Percentiles rank a stretch among this genome's conserved stretches.
These are phyloP conservation scores for Rhamnusium bicolor DNA, from an alignment of 2,888 invertebrate genomes.

Conservation along the genomic window DNA sequence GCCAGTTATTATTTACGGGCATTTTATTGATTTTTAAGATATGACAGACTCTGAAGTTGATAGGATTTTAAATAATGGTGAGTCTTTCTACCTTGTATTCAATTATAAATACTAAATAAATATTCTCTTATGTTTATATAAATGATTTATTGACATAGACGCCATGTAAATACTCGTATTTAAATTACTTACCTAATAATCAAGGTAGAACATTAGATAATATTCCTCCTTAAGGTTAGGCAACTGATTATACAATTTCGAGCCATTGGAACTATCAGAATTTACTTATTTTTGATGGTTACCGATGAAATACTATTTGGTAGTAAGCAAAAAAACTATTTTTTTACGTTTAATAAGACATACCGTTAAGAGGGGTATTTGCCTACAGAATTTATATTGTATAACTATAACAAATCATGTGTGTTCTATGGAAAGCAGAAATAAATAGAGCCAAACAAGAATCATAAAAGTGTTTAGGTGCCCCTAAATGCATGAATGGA, in stretches of 20 bases:
- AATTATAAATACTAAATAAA: neutral
- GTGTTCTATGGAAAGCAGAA: too few species aligned
- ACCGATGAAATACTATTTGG: too few species aligned
- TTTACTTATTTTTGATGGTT: too few species aligned
- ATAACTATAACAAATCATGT: too few species aligned
- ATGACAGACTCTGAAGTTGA: neutral
- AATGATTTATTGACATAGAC: neutral
- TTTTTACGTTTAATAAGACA: too few species aligned
- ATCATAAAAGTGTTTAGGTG: too few species aligned
- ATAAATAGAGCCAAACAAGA: too few species aligned
- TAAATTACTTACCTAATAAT: neutral
- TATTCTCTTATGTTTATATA: neutral
- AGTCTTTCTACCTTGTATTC: neutral
- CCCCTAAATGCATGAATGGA: too few species aligned
- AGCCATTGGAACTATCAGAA: neutral
- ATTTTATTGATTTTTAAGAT: neutral
- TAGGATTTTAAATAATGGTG: slow-evolving; percentile 4
- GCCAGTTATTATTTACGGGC: neutral
- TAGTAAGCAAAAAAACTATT: too few species aligned
- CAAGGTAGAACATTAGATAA: neutral
- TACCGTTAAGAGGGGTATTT: too few species aligned
- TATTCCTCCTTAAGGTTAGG: neutral
- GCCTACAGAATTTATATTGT: too few species aligned
- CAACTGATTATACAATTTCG: slow-evolving; percentile 1
- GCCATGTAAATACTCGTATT: neutral